Percentiles rank a stretch among this genome's conserved stretches.
These are phyloP conservation scores for Procapra przewalskii DNA, from an alignment of 2,113 vertebrate genomes.

Conservation along the genomic window DNA sequence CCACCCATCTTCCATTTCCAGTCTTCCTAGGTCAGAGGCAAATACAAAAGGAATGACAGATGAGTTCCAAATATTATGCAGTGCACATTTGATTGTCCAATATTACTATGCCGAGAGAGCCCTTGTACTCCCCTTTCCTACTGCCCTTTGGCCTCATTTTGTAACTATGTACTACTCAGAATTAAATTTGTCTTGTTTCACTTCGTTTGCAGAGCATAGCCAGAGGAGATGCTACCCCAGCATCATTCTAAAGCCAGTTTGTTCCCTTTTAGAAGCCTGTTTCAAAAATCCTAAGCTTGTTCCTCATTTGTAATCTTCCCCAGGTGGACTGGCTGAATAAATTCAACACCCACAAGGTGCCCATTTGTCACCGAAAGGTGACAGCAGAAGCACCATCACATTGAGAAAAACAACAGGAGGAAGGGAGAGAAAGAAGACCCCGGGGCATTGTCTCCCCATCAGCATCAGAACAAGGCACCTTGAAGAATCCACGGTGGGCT, in stretches of 20 bases:
- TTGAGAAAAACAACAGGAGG: background rate
- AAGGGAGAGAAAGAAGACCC: background rate
- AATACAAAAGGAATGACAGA: background rate
- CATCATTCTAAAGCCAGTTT: background rate
- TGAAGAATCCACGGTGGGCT: background rate
- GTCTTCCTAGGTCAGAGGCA: background rate
- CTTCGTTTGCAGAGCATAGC: background rate
- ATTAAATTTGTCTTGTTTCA: background rate
- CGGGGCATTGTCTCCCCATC: background rate
- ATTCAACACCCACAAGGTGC: background rate
- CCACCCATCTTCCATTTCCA: background rate
- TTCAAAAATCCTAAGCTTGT: background rate
- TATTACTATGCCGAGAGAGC: background rate
- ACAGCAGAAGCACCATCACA: background rate
- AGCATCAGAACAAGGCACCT: background rate
- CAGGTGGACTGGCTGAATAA: constrained; percentile 36
- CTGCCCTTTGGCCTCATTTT: background rate
- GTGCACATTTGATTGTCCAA: background rate
- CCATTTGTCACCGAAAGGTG: background rate
- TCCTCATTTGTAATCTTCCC: constrained; percentile 36
- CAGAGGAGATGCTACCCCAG: background rate
- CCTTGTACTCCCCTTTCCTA: background rate
- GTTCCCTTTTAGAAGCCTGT: background rate
- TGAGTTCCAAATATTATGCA: background rate
- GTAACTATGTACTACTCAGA: background rate